A percentile compares a stretch with the other conserved stretches of the same genome.
Evolutionary conservation across 2,888 invertebrate species (phyloP).

Genomic region (Drosophila mayaguana): DNA sequence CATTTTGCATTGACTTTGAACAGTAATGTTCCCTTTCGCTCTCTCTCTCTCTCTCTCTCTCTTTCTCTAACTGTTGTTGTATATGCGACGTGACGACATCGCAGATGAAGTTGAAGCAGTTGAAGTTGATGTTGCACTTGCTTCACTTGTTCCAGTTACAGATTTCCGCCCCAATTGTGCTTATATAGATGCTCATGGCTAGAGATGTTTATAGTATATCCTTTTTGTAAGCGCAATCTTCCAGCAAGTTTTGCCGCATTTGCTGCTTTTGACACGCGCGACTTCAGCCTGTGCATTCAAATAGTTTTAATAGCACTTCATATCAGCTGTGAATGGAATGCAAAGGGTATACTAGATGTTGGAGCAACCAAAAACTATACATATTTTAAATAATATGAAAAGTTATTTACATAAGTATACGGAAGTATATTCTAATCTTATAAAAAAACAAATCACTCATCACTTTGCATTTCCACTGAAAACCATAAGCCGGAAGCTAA

Average conservation of each 20-base stretch:
- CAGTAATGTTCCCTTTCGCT: conserved; percentile 30
- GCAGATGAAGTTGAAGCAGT: conserved; percentile 26
- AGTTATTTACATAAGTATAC: not conserved
- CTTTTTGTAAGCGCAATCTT: conserved; percentile 50
- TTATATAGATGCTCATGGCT: conserved; percentile 28
- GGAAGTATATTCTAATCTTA: not conserved
- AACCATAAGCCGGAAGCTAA: not conserved
- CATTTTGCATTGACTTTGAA: conserved; percentile 71
- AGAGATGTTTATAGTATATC: conserved; percentile 24
- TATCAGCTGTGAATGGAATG: conserved; percentile 3
- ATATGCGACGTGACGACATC: conserved; percentile 51
- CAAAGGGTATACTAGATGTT: conserved; percentile 19
- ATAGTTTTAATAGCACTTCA: conserved; percentile 40
- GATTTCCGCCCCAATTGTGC: conserved; percentile 21
- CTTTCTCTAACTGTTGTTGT: not conserved
- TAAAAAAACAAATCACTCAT: not conserved
- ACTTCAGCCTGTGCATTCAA: conserved; percentile 31
- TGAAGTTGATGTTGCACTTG: conserved; percentile 30
- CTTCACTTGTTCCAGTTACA: conserved; percentile 32
- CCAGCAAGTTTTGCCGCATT: conserved; percentile 60
- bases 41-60: conserved; percentile 6
- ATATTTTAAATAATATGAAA: too few relatives aligned
- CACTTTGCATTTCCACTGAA: not conserved
- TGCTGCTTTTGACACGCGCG: conserved; percentile 72
- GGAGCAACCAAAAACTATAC: not conserved